Evolutionary conservation across 2,797 vertebrate species (phyloP).

Genomic region (Geotrypetes seraphini): DNA sequence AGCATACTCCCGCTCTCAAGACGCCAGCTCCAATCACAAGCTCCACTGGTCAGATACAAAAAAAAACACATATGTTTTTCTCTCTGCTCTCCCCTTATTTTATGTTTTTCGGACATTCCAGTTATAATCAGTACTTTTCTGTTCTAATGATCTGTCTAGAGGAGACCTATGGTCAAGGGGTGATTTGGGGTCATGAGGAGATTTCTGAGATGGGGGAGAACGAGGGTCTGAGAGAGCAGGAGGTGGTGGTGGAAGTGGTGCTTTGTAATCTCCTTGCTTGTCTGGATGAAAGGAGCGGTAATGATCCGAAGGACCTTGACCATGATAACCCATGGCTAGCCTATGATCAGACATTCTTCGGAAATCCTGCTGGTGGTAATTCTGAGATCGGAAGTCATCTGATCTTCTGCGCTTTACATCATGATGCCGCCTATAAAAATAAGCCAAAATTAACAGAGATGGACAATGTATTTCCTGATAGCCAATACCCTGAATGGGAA

Average conservation of each 20-base stretch:
- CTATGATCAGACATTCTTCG: slow-evolving; percentile 84
- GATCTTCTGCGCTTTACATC: slow-evolving; percentile 83
- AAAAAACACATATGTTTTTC: slow-evolving; percentile 7
- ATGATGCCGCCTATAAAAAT: slow-evolving; percentile 65
- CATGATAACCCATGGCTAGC: slow-evolving; percentile 58
- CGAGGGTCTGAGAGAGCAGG: slow-evolving; percentile 72
- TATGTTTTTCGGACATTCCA: slow-evolving; percentile 86
- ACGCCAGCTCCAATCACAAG: slow-evolving; percentile 25
- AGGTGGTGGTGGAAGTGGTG: slow-evolving; percentile 53
- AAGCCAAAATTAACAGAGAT: fast-evolving
- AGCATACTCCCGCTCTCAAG: slow-evolving; percentile 41
- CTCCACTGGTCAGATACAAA: slow-evolving; percentile 2
- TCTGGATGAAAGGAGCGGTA: slow-evolving; percentile 83
- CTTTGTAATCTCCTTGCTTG: slow-evolving; percentile 68
- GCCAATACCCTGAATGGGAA: no score
- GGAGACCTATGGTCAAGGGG: slow-evolving; percentile 71
- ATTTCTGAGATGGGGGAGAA: slow-evolving; percentile 85
- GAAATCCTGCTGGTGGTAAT: slow-evolving; percentile 86
- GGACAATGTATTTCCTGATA: no score
- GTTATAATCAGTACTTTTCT: slow-evolving; percentile 76
- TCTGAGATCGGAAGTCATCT: slow-evolving; percentile 77
- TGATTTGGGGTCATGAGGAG: slow-evolving; percentile 76
- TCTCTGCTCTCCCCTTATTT: slow-evolving; percentile 5
- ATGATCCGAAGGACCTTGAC: slow-evolving; percentile 75
- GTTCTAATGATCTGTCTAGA: slow-evolving; percentile 72